Evolutionary conservation across 2,888 invertebrate genomes (phyloP).

Genomic region (Autographa pulchrina): DNA sequence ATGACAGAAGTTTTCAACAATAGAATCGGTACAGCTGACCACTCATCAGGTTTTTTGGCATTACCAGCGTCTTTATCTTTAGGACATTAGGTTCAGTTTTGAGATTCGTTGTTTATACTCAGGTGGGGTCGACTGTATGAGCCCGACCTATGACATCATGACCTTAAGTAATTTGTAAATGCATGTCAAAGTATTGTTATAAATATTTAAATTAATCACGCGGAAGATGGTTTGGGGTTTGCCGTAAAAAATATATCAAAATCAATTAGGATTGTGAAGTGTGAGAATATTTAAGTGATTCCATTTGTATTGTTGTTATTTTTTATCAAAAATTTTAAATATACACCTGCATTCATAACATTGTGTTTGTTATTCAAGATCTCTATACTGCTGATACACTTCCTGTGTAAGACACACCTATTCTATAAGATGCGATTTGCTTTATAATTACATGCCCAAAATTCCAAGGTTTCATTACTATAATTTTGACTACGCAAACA

Average conservation of each 20-base stretch:
- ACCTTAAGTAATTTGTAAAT: constrained; percentile 67
- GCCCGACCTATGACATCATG: constrained; percentile 83
- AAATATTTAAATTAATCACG: constrained; percentile 63
- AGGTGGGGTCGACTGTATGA: constrained; percentile 10
- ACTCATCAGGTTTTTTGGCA: background rate
- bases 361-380: background rate
- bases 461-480: background rate
- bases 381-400: background rate
- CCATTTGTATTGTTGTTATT: constrained; percentile 25
- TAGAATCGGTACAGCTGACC: constrained; percentile 65
- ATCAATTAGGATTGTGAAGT: constrained; percentile 50
- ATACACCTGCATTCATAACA: background rate
- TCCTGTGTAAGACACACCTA: background rate
- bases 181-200: constrained; percentile 72
- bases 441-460: background rate
- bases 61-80: background rate
- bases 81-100: background rate
- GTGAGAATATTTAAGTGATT: constrained; percentile 39
- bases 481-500: background rate
- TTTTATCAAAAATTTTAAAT: constrained; percentile 22
- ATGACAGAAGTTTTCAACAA: constrained; percentile 73
- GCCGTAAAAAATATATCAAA: constrained; percentile 55
- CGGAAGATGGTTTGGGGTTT: constrained; percentile 67
- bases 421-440: background rate
- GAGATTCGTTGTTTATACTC: background rate